phyloP scores from a whole-genome alignment of 2,888 invertebrate species.

The Autographa gamma region DNA sequence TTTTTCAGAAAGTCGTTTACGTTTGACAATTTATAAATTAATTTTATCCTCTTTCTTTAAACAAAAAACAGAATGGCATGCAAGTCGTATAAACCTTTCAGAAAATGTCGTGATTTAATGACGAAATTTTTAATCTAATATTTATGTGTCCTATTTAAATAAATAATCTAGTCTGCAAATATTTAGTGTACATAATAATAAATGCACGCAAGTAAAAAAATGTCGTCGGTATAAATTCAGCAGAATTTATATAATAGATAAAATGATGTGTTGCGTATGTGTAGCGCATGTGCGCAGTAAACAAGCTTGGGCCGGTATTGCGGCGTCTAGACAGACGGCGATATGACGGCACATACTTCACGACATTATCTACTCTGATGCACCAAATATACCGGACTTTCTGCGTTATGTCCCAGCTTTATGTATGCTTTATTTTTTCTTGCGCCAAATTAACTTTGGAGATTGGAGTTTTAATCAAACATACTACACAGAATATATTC shows the following conservation, averaged over 20 bases:
- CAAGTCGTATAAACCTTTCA: too few species aligned
- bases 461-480: background rate
- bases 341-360: slow-evolving; percentile 25
- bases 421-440: background rate
- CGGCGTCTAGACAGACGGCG: slow-evolving; percentile 43
- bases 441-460: slow-evolving; percentile 3
- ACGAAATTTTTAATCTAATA: too few species aligned
- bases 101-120: too few species aligned
- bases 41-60: too few species aligned
- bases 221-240: slow-evolving; percentile 1
- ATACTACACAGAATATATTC: background rate
- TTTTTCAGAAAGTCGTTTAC: background rate
- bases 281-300: slow-evolving; percentile 14
- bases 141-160: background rate
- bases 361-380: slow-evolving; percentile 31
- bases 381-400: slow-evolving; percentile 21
- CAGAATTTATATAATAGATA: background rate
- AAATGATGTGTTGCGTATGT: slow-evolving; percentile 12
- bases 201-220: background rate
- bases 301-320: slow-evolving; percentile 30
- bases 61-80: too few species aligned
- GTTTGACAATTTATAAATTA: background rate
- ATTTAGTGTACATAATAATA: background rate
- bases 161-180: background rate
- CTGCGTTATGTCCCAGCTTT: slow-evolving; percentile 18